Evolutionary conservation across 2,113 vertebrate genomes (phyloP).

Genomic region (Bothrops jararaca): DNA sequence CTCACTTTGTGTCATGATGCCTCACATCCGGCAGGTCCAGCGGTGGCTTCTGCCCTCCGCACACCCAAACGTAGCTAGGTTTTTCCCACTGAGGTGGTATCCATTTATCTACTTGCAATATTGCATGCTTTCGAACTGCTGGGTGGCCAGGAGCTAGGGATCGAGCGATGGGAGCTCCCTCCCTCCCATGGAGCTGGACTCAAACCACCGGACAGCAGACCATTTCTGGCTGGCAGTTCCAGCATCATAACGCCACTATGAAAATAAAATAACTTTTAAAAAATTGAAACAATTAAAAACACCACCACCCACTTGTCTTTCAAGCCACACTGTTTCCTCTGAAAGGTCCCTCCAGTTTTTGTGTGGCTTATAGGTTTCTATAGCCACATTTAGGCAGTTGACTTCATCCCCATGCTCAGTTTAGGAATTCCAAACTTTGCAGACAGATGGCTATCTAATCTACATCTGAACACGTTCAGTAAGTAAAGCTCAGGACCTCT

Average conservation of each 20-base stretch:
- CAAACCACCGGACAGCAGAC: neutral
- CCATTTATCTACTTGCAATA: neutral
- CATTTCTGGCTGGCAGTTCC: neutral
- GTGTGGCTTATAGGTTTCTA: constrained; percentile 70
- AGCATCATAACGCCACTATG: constrained; percentile 53
- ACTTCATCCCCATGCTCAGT: no score
- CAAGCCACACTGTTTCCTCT: constrained; percentile 54
- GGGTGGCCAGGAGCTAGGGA: neutral
- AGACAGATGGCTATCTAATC: no score
- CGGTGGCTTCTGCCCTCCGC: neutral
- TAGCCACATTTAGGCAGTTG: constrained; percentile 54
- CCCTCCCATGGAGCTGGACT: neutral
- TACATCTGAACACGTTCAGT: no score
- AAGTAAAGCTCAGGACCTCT: no score
- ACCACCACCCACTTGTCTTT: constrained; percentile 65
- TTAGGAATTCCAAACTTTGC: no score
- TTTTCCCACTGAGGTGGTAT: neutral
- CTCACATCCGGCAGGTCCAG: neutral
- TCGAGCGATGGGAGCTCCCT: neutral
- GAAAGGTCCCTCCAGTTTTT: constrained; percentile 64
- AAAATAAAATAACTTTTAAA: constrained; percentile 65
- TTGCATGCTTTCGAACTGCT: neutral
- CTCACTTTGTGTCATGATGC: neutral
- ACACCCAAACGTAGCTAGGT: neutral
- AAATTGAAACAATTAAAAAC: constrained; percentile 66